Conservation (phyloP, 2,113 vertebrate species). For the Chionis minor region DNA sequence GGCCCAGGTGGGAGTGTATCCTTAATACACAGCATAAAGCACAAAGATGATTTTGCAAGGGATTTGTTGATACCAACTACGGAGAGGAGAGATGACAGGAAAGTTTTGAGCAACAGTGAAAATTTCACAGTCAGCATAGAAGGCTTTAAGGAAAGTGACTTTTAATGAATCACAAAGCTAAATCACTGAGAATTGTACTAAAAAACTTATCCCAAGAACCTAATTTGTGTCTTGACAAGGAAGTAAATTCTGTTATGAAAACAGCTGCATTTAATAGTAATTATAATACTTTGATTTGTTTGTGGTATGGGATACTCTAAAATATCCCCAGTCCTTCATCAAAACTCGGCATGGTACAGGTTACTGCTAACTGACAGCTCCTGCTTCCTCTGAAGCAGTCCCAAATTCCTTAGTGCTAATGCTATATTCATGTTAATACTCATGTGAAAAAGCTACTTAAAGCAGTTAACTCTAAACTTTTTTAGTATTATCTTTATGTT, state of each 20-base stretch:
- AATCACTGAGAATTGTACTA: constrained; percentile 15
- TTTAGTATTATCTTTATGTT: not conserved
- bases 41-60: not conserved
- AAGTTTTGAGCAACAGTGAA: constrained; percentile 11
- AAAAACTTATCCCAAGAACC: constrained; percentile 11
- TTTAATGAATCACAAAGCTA: constrained; percentile 2
- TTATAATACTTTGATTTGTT: not conserved
- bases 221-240: constrained; percentile 22
- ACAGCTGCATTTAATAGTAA: not conserved
- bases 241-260: not conserved
- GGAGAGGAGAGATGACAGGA: not conserved
- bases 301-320: not conserved
- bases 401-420: not conserved
- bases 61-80: not conserved
- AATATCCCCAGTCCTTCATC: not conserved
- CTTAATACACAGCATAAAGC: not conserved
- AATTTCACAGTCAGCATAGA: not conserved
- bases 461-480: not conserved
- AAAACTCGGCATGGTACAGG: not conserved
- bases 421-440: not conserved
- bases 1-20: not conserved
- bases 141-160: constrained; percentile 4
- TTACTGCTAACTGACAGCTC: not conserved
- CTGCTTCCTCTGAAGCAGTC: not conserved
- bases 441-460: not conserved